Base-by-base conservation (phyloP, 2,797 vertebrate genomes). In the Coccyzus lansbergi region DNA sequence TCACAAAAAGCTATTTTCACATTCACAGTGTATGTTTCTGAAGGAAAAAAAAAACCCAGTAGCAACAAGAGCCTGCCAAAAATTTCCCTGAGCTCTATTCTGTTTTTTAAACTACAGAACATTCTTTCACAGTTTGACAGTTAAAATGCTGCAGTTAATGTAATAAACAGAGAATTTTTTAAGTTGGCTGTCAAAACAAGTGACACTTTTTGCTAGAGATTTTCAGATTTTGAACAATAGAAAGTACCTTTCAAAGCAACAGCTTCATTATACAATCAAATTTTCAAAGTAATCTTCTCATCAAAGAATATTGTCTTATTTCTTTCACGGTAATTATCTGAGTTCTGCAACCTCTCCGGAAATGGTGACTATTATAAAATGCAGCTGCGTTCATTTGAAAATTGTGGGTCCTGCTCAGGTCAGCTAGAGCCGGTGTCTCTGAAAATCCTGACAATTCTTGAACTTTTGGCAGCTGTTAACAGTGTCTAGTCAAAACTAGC, bases 141-240 rank as follows among this genome's bases (percentile, higher is more conserved):
- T 97, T 98, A 98, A 98, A 98, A 98, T 98, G 98, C 97, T 81
- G 97, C 97, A 97, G 97, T 97, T 98, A 98, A 98, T 98, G 97
- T 98, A 98, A 98, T 98, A 98, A 98, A 98, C 97, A 98, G 97
- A 97, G 97, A 98, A 97, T 96, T 97, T 98, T 97, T 97, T 97
- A 98, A 98, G 97, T 97, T 68, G 60, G 93, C 96, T 98, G 98
- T 98, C 98, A 98, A 98, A 98, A 98, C 98, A 98, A 98, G 97
- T 97, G 98, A 98, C 98, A 98, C 85, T 97, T 97, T 98, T 97
- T 97, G 95, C 97, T 95, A 94, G 96, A 82, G 91, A 98, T 97
- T 98, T 98, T 97, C 96, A 97, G 96, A 97, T 97, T 97, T 93
- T 16, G 97, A 98, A 98, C 98, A 98, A 98, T 98, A 96, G 97